Evolutionary conservation across 1,140 invertebrate genomes (phyloP), one percentile per base, ranked within the genome.

Genomic region (Alviniconcha marisindica): DNA sequence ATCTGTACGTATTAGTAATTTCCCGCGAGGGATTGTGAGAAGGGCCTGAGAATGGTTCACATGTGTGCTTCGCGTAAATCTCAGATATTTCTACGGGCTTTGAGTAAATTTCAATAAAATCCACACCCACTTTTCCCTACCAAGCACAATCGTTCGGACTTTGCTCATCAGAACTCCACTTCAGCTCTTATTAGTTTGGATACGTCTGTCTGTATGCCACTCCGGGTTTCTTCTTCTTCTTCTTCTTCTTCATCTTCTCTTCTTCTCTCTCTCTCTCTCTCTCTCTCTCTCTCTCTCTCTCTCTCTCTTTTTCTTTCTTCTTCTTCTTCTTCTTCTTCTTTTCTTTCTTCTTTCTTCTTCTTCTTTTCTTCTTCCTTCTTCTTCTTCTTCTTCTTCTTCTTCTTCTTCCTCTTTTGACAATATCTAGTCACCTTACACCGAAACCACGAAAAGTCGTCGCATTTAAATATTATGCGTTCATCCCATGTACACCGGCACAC

Each of bases 381-480:
- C 79, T 54, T 31, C 56, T 12, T 66, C 79, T 66, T 69, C 31
- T 10, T 66, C 79, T n/a, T 33, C 56, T 10, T 66, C 69, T 51
- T 48, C 33, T 33, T 73, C 81, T 40, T 36, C 51, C 24, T 40
- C 28, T 76, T 42, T 28, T 42, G 10, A 2, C n/a, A n/a, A n/a
- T n/a, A n/a, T n/a, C n/a, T n/a, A n/a, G n/a, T n/a, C n/a, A n/a
- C n/a, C n/a, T n/a, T n/a, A n/a, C n/a, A n/a, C n/a, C n/a, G n/a
- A n/a, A n/a, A n/a, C n/a, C n/a, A n/a, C n/a, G 15, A 66, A 33
- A 66, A 66, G 63, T 66, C 63, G 33, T 5, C n/a, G n/a, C 31
- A 31, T 66, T 33, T 3, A 33, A 15, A 66, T 66, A 28, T 66
- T 24, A 66, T 66, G n/a, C 28, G n/a, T 14, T 12, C 28, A 66